phyloP scores from a whole-genome alignment of 2,888 invertebrate genomes.

The Pristionchus japonicus region DNA sequence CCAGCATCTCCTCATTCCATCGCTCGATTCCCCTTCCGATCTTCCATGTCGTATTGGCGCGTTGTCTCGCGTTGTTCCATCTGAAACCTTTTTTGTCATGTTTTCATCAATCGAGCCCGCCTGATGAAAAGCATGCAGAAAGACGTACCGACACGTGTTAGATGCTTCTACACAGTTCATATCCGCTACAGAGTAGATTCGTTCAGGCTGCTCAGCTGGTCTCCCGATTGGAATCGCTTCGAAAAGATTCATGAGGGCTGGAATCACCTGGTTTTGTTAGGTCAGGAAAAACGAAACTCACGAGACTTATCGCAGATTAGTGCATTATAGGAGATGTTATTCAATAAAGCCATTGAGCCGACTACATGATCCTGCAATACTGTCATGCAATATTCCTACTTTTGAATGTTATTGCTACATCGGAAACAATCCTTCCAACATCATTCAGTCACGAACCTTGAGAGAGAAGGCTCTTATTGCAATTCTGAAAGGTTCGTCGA shows the following conservation, averaged over 20 bases:
- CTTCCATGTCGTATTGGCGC: constrained; percentile 61
- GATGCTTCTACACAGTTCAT: constrained; percentile 58
- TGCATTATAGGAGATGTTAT: constrained; percentile 67
- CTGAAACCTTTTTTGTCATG: background rate
- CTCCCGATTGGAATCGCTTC: constrained; percentile 54
- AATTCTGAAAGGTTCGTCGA: constrained; percentile 70
- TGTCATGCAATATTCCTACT: background rate
- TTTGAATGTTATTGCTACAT: background rate
- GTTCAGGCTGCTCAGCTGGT: constrained; percentile 51
- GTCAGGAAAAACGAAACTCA: constrained; percentile 44
- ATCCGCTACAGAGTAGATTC: constrained; percentile 58
- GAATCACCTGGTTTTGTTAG: background rate
- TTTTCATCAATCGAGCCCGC: background rate
- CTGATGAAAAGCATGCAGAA: background rate
- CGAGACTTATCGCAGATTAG: constrained; percentile 66
- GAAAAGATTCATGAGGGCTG: constrained; percentile 45
- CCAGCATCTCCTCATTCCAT: constrained; percentile 61
- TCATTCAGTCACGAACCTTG: constrained; percentile 49
- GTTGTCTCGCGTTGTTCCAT: constrained; percentile 57
- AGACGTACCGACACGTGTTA: constrained; percentile 52
- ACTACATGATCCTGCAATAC: constrained; percentile 57
- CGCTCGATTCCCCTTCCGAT: constrained; percentile 61
- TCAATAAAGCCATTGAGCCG: constrained; percentile 69
- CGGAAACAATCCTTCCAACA: no score
- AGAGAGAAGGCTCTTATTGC: constrained; percentile 69